phyloP scores from a whole-genome alignment of 2,113 vertebrate species.

The Lepisosteus osseus region DNA sequence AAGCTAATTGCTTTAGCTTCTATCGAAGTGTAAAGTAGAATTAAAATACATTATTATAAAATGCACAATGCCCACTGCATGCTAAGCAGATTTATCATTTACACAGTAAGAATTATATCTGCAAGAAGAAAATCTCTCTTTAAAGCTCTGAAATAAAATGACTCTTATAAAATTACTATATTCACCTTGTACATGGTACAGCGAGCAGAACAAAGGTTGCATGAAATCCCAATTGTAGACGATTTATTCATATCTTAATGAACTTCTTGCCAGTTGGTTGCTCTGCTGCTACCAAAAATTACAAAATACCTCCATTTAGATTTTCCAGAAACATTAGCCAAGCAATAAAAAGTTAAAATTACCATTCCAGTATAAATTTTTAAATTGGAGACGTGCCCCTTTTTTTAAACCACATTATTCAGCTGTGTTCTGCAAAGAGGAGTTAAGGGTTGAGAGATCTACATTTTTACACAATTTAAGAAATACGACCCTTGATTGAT shows the following conservation, averaged over 20 bases:
- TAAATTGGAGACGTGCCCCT: not conserved
- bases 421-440: not conserved
- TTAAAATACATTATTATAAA: constrained; percentile 22
- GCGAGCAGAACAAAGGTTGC: constrained; percentile 28
- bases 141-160: constrained; percentile 26
- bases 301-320: constrained; percentile 14
- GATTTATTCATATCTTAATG: constrained; percentile 29
- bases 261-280: constrained; percentile 18
- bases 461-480: not conserved
- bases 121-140: not conserved
- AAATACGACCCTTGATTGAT: not conserved
- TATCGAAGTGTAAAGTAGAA: constrained; percentile 35
- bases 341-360: constrained; percentile 16
- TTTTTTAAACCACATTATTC: not conserved
- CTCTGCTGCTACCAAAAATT: constrained; percentile 14
- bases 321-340: constrained; percentile 8
- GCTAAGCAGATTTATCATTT: constrained; percentile 22
- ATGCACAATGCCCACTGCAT: constrained; percentile 30
- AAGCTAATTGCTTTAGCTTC: constrained; percentile 51
- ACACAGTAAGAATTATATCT: not conserved
- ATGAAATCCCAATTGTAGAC: constrained; percentile 36
- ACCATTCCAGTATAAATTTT: constrained; percentile 3
- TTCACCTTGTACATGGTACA: constrained; percentile 38
- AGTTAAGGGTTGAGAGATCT: not conserved
- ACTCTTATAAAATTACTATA: constrained; percentile 33